These are phyloP conservation scores for Lepus americanus DNA, from an alignment of 2,113 vertebrate genomes.

Conservation along the genomic window DNA sequence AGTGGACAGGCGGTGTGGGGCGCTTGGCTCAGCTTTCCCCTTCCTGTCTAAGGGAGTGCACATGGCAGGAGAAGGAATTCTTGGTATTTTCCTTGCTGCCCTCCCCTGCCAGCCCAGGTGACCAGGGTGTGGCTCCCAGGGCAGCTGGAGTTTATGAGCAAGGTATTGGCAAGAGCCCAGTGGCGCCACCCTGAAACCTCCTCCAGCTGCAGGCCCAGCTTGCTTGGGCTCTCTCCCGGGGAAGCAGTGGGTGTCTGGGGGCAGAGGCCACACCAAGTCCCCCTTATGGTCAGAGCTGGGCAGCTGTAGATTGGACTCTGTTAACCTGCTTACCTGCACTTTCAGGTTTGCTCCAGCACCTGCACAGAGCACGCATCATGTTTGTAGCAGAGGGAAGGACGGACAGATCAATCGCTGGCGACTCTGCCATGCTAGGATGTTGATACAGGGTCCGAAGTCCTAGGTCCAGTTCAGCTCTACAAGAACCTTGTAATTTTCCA, in stretches of 20 bases:
- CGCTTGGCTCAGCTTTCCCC: not conserved
- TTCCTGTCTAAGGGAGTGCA: not conserved
- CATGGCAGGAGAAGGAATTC: slow-evolving; percentile 42
- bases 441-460: not conserved
- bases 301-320: not conserved
- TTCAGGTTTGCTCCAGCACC: not conserved
- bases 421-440: not conserved
- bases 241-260: not conserved
- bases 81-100: slow-evolving; percentile 20
- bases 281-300: not conserved
- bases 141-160: not conserved
- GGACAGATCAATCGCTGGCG: not conserved
- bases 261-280: not conserved
- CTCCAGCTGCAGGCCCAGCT: not conserved
- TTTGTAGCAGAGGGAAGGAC: not conserved
- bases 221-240: not conserved
- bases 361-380: not conserved
- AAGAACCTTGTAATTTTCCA: not conserved
- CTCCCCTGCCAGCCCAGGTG: slow-evolving; percentile 23
- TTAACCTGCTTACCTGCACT: not conserved
- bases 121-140: slow-evolving; percentile 51
- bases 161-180: not conserved
- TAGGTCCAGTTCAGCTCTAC: not conserved
- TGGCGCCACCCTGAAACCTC: not conserved
- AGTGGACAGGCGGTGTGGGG: too few species aligned